Evolutionary conservation across 1,140 invertebrate species (phyloP).

Genomic region (Halyomorpha halys): DNA sequence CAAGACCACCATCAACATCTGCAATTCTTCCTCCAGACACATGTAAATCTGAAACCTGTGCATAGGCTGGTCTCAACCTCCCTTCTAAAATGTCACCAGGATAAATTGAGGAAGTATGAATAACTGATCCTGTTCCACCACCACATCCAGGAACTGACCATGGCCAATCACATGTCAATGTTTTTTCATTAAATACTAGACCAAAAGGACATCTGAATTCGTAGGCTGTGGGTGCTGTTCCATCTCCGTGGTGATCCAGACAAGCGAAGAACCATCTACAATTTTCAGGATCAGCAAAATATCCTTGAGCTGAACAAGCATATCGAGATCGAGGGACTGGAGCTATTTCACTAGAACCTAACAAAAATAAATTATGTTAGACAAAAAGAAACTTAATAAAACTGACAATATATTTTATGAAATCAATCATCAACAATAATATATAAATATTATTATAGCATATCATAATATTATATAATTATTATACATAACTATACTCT

Average conservation of each 20-base stretch:
- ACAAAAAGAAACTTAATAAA: too few relatives aligned
- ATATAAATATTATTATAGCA: too few relatives aligned
- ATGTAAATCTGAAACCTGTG: constrained; percentile 30
- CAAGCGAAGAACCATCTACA: constrained; percentile 81
- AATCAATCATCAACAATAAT: too few relatives aligned
- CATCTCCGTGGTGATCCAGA: constrained; percentile 56
- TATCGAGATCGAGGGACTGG: constrained; percentile 54
- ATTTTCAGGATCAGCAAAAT: constrained; percentile 71
- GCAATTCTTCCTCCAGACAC: constrained; percentile 33
- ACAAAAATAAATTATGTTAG: too few relatives aligned
- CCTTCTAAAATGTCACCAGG: constrained; percentile 32
- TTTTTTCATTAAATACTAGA: constrained; percentile 62
- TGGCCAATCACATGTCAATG: constrained; percentile 68
- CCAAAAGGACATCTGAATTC: constrained; percentile 76
- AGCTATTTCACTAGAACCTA: constrained; percentile 59
- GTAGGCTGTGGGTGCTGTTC: constrained; percentile 50
- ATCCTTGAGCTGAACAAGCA: constrained; percentile 50
- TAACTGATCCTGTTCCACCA: constrained; percentile 23
- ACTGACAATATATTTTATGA: too few relatives aligned
- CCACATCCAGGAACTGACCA: constrained; percentile 41
- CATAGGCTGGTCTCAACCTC: constrained; percentile 30
- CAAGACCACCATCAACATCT: constrained; percentile 28
- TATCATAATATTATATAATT: too few relatives aligned
- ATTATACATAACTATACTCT: too few relatives aligned
- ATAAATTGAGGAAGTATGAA: constrained; percentile 16